Evolutionary conservation across 53 echinoderm and acorn worm species (phyloP), one percentile per base, ranked within the genome.

Genomic region (Paelopatides confundens): DNA sequence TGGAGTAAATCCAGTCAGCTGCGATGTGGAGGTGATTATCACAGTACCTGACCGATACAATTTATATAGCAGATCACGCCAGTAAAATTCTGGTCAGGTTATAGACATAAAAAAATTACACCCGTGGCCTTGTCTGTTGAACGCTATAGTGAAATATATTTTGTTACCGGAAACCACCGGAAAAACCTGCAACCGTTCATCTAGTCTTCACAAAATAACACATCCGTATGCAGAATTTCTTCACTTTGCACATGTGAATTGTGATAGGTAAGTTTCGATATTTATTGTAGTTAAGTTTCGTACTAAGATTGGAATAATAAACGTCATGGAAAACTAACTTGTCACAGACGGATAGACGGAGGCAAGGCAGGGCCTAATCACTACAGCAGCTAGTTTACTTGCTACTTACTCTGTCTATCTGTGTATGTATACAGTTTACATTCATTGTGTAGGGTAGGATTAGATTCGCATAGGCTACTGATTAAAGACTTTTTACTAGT

Each of bases 341-440:
- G 21, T 58, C 58, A 58, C n/a, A 58, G 58, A 58, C 58, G 58
- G n/a, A n/a, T n/a, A n/a, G n/a, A n/a, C n/a, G 43, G 58, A 58
- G 58, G 58, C 58, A 58, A 58, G 58, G 58, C 58, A 58, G 58
- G 58, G 58, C 58, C 58, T 58, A 18, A 58, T 58, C 43, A 58
- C 24, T 21, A 18, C 58, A 23, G 58, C 58, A 58, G 58, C 58
- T 58, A 58, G 58, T 9, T 48, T 48, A 48, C 48, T 48, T 48
- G 48, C 48, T 48, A 48, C 48, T 48, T 48, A 48, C 48, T 48
- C n/a, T n/a, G n/a, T n/a, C n/a, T n/a, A n/a, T n/a, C n/a, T n/a
- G n/a, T n/a, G n/a, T n/a, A n/a, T n/a, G n/a, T n/a, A n/a, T n/a
- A n/a, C n/a, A n/a, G n/a, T n/a, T n/a, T n/a, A n/a, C n/a, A n/a